phyloP scores from a whole-genome alignment of 2,888 invertebrate species.

The Harpalus rufipes region DNA sequence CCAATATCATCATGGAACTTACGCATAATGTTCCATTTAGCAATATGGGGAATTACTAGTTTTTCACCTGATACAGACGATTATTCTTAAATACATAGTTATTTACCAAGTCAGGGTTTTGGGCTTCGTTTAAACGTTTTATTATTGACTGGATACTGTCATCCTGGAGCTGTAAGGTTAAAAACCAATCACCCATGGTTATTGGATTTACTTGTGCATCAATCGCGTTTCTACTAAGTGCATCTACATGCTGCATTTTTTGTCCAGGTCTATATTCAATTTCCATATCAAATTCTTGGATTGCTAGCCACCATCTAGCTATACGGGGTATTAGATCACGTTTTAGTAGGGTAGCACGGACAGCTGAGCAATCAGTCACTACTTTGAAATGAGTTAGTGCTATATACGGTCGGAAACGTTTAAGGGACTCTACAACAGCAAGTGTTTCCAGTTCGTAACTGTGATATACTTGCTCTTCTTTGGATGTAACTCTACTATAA shows the following conservation, averaged over 20 bases:
- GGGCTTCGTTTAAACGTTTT: neutral
- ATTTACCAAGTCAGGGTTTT: neutral
- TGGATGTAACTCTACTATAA: slow-evolving; percentile 55
- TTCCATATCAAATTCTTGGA: slow-evolving; percentile 70
- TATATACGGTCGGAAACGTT: slow-evolving; percentile 73
- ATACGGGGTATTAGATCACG: slow-evolving; percentile 69
- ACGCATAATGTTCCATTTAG: slow-evolving; percentile 3
- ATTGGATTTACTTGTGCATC: neutral
- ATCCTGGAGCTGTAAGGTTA: neutral
- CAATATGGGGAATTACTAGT: neutral
- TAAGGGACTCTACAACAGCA: slow-evolving; percentile 72
- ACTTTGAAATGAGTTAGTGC: slow-evolving; percentile 71
- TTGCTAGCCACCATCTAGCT: slow-evolving; percentile 68
- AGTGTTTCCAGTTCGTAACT: slow-evolving; percentile 3
- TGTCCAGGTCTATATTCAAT: slow-evolving; percentile 69
- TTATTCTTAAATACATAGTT: slow-evolving; percentile 7
- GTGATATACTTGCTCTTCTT: slow-evolving; percentile 1
- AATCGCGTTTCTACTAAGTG: slow-evolving; percentile 68
- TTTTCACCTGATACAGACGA: neutral
- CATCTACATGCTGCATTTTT: slow-evolving; percentile 72
- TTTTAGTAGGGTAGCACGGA: slow-evolving; percentile 68
- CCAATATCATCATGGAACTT: slow-evolving; percentile 15
- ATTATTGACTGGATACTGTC: neutral
- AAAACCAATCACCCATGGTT: neutral
- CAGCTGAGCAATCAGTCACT: slow-evolving; percentile 70